phyloP scores from a whole-genome alignment of 2,888 invertebrate genomes.

The Cistogaster globosa region DNA sequence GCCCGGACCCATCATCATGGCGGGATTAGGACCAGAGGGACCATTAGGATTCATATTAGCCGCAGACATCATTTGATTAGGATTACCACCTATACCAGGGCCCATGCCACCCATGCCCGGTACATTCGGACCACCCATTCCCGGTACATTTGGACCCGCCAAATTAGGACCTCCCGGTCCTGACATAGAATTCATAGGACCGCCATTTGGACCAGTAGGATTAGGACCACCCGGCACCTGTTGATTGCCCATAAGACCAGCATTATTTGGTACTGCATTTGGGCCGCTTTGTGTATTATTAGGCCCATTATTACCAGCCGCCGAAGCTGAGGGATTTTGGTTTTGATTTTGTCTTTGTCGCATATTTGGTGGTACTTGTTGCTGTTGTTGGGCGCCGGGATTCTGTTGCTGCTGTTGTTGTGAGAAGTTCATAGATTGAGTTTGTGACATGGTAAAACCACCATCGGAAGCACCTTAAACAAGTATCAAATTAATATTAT shows the following conservation, averaged over 20 bases:
- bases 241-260: slow-evolving; percentile 58
- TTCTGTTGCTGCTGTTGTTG: slow-evolving; percentile 86
- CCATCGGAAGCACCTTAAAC: slow-evolving; percentile 80
- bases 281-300: slow-evolving; percentile 73
- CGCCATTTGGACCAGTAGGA: slow-evolving; percentile 52
- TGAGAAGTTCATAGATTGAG: slow-evolving; percentile 93
- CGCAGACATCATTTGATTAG: slow-evolving; percentile 70
- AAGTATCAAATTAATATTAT: slow-evolving; percentile 7
- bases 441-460: slow-evolving; percentile 90
- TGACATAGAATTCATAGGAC: slow-evolving; percentile 66
- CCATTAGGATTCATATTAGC: slow-evolving; percentile 77
- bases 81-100: slow-evolving; percentile 73
- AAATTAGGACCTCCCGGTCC: slow-evolving; percentile 75
- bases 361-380: slow-evolving; percentile 80
- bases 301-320: slow-evolving; percentile 78
- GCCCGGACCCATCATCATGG: slow-evolving; percentile 73
- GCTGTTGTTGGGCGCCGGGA: slow-evolving; percentile 82
- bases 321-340: slow-evolving; percentile 79
- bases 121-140: slow-evolving; percentile 73
- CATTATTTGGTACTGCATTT: slow-evolving; percentile 49
- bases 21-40: slow-evolving; percentile 72
- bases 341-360: slow-evolving; percentile 81
- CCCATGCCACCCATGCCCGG: slow-evolving; percentile 70
- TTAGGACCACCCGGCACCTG: slow-evolving; percentile 60
- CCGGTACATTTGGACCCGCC: slow-evolving; percentile 74